Evolutionary conservation across 2,888 invertebrate genomes (phyloP).

Genomic region (Herminia tarsipennalis): DNA sequence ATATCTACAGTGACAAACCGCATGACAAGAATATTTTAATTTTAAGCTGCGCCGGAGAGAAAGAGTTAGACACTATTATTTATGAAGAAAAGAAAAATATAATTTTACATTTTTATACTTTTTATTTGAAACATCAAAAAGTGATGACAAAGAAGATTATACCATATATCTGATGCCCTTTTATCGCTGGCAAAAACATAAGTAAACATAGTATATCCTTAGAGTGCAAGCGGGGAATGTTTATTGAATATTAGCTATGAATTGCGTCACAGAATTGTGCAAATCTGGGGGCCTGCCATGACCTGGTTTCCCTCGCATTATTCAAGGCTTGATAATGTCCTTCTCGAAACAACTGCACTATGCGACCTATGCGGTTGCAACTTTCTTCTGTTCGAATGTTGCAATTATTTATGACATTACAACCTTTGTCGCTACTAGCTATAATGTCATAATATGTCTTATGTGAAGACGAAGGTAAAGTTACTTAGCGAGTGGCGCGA

Average conservation of each 20-base stretch:
- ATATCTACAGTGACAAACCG: background rate
- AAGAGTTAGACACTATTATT: no score
- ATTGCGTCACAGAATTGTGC: conserved; percentile 37
- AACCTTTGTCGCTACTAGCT: no score
- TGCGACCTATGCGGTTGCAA: conserved; percentile 11
- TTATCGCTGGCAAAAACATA: background rate
- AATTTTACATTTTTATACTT: no score
- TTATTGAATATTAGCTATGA: conserved; percentile 1
- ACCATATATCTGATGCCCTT: background rate
- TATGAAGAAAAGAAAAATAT: no score
- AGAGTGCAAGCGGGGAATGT: background rate
- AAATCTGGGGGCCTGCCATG: conserved; percentile 36
- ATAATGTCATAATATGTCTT: no score
- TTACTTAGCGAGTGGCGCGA: no score
- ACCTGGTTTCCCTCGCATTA: conserved; percentile 40
- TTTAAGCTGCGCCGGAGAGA: background rate
- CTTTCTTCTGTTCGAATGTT: no score
- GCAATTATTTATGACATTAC: no score
- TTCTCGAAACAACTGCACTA: conserved; percentile 15
- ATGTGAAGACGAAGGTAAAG: no score
- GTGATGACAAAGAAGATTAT: no score
- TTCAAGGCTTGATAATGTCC: conserved; percentile 38
- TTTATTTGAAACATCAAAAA: no score
- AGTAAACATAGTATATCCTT: background rate
- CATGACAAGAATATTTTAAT: background rate